Percentiles rank a stretch among this genome's conserved stretches.
These are phyloP conservation scores for Cheilinus undulatus DNA, from an alignment of 2,113 vertebrate species.

Conservation along the genomic window DNA sequence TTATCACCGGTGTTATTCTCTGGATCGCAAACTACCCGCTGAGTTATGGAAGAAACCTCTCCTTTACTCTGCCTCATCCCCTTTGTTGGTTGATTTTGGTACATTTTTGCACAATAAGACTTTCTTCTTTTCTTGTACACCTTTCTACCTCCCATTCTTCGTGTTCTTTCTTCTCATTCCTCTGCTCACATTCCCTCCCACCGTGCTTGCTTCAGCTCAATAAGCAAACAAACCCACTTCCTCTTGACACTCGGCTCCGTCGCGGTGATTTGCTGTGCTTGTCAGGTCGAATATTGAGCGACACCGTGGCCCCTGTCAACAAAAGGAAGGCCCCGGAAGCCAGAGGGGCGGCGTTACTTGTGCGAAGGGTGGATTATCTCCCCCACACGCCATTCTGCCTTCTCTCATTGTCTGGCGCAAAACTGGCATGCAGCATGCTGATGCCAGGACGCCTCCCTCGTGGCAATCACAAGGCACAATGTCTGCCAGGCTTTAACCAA, in stretches of 20 bases:
- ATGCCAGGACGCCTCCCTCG: constrained; percentile 58
- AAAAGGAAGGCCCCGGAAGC: constrained; percentile 73
- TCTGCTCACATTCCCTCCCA: constrained; percentile 27
- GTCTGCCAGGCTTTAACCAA: constrained; percentile 39
- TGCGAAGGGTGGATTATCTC: constrained; percentile 66
- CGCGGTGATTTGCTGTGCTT: constrained; percentile 76
- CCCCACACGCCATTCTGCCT: constrained; percentile 62
- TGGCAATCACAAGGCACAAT: constrained; percentile 33
- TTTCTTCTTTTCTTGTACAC: background rate
- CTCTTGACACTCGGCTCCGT: constrained; percentile 63
- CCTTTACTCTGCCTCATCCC: constrained; percentile 18
- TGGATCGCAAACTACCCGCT: constrained; percentile 29
- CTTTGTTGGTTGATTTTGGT: constrained; percentile 45
- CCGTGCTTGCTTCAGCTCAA: constrained; percentile 57
- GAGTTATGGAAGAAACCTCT: constrained; percentile 9
- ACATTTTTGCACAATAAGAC: background rate
- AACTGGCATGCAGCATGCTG: constrained; percentile 48
- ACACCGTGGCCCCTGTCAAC: constrained; percentile 70
- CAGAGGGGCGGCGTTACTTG: constrained; percentile 61
- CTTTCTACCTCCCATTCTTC: background rate
- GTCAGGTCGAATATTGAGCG: constrained; percentile 77
- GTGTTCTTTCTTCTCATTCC: constrained; percentile 1
- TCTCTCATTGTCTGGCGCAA: constrained; percentile 66
- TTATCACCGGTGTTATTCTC: constrained; percentile 32
- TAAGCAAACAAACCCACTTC: constrained; percentile 76